Percentiles rank a stretch among this genome's conserved stretches.
phyloP scores from a whole-genome alignment of 2,888 invertebrate genomes.

The Gasteruption jaculator region DNA sequence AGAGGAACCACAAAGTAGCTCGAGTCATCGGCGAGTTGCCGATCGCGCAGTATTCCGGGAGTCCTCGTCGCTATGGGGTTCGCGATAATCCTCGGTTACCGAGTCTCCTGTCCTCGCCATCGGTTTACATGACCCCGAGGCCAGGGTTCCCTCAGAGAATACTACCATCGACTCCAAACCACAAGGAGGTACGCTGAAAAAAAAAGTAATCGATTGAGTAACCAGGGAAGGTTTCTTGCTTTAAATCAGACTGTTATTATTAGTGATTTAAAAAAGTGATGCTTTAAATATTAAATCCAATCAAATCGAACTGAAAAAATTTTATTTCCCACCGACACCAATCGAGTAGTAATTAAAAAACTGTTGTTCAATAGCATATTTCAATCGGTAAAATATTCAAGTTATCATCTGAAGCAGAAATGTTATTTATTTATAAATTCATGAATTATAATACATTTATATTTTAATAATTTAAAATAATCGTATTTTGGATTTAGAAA shows the following conservation, averaged over 20 bases:
- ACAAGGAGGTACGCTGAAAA: constrained; percentile 37
- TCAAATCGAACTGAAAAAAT: too few species aligned
- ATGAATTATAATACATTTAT: not conserved
- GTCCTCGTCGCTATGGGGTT: constrained; percentile 77
- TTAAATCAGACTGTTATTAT: too few species aligned
- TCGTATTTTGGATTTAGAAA: not conserved
- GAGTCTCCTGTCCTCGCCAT: constrained; percentile 61
- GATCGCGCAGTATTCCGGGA: constrained; percentile 91
- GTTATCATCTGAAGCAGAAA: too few species aligned
- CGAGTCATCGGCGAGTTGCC: constrained; percentile 78
- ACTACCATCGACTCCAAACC: constrained; percentile 50
- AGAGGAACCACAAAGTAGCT: constrained; percentile 54
- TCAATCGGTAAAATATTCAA: too few species aligned
- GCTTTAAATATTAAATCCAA: too few species aligned
- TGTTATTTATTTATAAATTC: too few species aligned
- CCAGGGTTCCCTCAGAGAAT: constrained; percentile 82
- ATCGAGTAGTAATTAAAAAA: too few species aligned
- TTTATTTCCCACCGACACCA: too few species aligned
- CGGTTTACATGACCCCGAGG: constrained; percentile 67
- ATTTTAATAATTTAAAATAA: not conserved
- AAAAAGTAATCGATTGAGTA: not conserved
- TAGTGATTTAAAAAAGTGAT: too few species aligned
- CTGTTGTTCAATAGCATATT: too few species aligned
- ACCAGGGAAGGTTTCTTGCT: too few species aligned
- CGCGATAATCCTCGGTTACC: constrained; percentile 56